These are phyloP conservation scores for Coregonus clupeaformis DNA, from an alignment of 2,113 vertebrate genomes.

Conservation along the genomic window DNA sequence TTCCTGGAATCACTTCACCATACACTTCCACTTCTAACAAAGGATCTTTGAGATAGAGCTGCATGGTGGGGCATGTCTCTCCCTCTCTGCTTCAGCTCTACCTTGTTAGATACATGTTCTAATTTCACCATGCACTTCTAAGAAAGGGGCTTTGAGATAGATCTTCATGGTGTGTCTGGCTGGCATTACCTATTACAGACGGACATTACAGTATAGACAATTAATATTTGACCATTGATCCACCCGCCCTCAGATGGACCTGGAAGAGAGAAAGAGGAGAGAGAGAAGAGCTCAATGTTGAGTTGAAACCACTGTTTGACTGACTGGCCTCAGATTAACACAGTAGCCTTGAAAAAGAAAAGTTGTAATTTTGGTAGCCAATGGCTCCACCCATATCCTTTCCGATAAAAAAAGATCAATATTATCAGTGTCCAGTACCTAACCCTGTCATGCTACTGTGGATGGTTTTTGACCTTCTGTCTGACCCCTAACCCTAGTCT, in stretches of 20 bases:
- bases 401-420: background rate
- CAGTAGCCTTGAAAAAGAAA: background rate
- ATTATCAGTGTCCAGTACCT: too few species aligned
- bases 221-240: conserved; percentile 23
- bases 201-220: conserved; percentile 16
- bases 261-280: background rate
- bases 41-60: background rate
- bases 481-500: background rate
- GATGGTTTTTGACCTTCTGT: background rate
- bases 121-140: background rate
- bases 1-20: too few species aligned
- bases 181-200: conserved; percentile 14
- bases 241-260: background rate
- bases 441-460: background rate
- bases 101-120: background rate
- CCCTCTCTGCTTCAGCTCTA: background rate
- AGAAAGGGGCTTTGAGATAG: background rate
- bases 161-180: background rate
- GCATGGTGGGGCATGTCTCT: conserved; percentile 1
- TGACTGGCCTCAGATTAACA: background rate
- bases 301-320: background rate
- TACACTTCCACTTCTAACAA: background rate
- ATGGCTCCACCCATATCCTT: background rate
- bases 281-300: conserved; percentile 9
- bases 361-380: background rate